Evolutionary conservation across 64 coral and sea anemone genomes (phyloP).

Genomic region (Stylophora pistillata): DNA sequence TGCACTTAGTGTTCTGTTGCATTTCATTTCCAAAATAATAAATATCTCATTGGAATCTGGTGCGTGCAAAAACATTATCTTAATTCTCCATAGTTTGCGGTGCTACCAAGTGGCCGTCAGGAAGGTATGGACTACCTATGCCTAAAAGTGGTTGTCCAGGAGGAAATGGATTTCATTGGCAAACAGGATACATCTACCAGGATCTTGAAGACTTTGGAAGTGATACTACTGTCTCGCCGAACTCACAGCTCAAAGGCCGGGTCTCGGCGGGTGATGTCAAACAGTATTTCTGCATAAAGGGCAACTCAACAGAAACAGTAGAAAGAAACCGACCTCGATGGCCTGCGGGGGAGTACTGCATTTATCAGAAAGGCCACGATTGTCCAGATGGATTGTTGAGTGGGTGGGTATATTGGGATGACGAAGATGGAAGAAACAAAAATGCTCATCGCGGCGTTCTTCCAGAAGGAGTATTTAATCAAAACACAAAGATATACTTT

Average conservation of each 20-base stretch:
- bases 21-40: too few species aligned
- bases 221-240: not conserved
- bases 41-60: too few species aligned
- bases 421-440: conserved; percentile 68
- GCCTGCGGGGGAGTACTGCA: conserved; percentile 71
- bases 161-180: conserved; percentile 25
- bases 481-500: conserved; percentile 66
- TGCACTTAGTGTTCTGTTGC: too few species aligned
- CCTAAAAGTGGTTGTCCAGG: conserved; percentile 29
- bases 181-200: conserved; percentile 34
- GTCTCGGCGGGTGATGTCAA: conserved; percentile 39
- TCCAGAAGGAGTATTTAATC: conserved; percentile 68
- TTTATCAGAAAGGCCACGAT: conserved; percentile 54
- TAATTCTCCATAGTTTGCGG: not conserved
- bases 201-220: conserved; percentile 10
- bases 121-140: conserved; percentile 63
- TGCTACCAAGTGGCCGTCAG: conserved; percentile 19
- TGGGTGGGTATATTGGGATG: conserved; percentile 63
- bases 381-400: conserved; percentile 56
- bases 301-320: not conserved
- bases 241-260: conserved; percentile 19
- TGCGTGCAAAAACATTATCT: too few species aligned
- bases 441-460: conserved; percentile 64
- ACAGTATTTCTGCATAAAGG: conserved; percentile 73
- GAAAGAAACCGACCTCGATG: conserved; percentile 35